phyloP scores from a whole-genome alignment of 2,113 vertebrate genomes.

The Syngnathus floridae region DNA sequence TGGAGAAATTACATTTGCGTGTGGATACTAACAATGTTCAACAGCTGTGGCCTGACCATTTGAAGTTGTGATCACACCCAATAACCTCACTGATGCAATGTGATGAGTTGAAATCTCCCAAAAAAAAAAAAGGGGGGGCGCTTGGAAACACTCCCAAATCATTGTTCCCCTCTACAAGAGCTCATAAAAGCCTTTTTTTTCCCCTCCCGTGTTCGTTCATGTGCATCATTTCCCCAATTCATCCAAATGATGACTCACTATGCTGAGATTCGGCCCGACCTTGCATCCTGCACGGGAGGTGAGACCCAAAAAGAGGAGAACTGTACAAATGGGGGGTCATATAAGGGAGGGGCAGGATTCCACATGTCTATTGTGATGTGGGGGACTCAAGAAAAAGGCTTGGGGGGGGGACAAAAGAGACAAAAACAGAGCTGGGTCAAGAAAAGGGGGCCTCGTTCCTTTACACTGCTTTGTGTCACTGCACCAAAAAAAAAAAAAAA shows the following conservation, averaged over 20 bases:
- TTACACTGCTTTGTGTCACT: neutral
- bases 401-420: neutral
- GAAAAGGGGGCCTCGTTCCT: constrained; percentile 37
- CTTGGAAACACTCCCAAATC: constrained; percentile 28
- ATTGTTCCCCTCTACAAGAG: constrained; percentile 27
- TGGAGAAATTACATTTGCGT: too few species aligned
- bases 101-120: too few species aligned
- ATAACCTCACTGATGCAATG: too few species aligned
- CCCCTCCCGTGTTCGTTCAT: constrained; percentile 43
- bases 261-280: neutral
- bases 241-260: constrained; percentile 58
- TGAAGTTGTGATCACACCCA: too few species aligned
- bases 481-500: neutral
- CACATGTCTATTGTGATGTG: constrained; percentile 24
- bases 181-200: constrained; percentile 41
- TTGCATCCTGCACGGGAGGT: neutral
- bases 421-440: too few species aligned
- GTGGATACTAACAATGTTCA: too few species aligned
- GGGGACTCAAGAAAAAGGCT: constrained; percentile 13
- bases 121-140: neutral
- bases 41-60: too few species aligned
- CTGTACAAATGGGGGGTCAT: neutral
- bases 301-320: neutral
- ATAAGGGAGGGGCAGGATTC: constrained; percentile 32
- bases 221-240: constrained; percentile 55